Conservation (phyloP, 2,113 vertebrate species). For the Amblyornis subalaris region DNA sequence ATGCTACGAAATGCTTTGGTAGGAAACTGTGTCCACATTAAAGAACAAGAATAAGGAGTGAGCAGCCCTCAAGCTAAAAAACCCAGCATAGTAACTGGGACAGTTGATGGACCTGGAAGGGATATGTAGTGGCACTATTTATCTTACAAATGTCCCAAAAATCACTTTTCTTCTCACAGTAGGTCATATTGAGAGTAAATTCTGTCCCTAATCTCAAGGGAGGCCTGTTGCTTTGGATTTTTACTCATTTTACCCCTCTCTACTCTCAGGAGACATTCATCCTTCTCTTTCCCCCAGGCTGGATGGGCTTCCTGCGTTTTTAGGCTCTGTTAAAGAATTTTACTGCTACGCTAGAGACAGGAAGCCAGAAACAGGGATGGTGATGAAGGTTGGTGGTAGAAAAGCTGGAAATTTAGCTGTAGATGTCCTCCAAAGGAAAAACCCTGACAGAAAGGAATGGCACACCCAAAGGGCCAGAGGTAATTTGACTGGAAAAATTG, state of each 20-base stretch:
- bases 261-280: background rate
- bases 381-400: fast-evolving
- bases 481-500: background rate
- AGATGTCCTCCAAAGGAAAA: background rate
- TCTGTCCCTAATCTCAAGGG: background rate
- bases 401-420: background rate
- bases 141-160: background rate
- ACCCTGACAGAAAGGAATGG: background rate
- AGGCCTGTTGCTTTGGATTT: background rate
- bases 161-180: background rate
- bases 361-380: background rate
- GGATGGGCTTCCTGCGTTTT: background rate
- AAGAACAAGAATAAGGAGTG: background rate
- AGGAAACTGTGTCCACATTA: background rate
- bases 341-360: background rate
- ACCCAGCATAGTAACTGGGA: background rate
- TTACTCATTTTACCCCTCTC: background rate
- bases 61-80: background rate
- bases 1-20: background rate
- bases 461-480: background rate
- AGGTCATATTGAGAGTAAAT: background rate
- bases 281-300: background rate
- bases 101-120: background rate
- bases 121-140: background rate
- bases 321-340: background rate